Percentiles rank a stretch among this genome's conserved stretches.
phyloP scores from a whole-genome alignment of 53 echinoderm and acorn worm genomes.

The Stichopus horrens region DNA sequence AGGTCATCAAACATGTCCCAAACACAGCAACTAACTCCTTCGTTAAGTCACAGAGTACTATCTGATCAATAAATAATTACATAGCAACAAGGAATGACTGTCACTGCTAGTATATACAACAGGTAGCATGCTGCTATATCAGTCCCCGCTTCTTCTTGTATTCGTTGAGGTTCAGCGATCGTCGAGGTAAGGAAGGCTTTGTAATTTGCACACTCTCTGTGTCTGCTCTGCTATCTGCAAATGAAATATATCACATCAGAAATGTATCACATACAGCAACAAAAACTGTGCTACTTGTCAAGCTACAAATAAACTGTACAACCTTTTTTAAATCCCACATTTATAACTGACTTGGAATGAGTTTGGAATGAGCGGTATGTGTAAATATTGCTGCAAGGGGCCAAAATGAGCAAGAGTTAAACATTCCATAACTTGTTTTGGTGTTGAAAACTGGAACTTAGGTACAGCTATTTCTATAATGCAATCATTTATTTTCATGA shows the following conservation, averaged over 20 bases:
- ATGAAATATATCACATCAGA: neutral
- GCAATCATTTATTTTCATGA: no score
- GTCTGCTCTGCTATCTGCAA: constrained; percentile 69
- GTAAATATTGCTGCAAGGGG: no score
- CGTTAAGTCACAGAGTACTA: neutral
- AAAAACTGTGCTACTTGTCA: no score
- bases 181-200: constrained; percentile 63
- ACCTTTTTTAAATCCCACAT: no score
- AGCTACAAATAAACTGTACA: no score
- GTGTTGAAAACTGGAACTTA: no score
- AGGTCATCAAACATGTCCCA: neutral
- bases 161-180: constrained; percentile 89
- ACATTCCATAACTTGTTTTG: no score
- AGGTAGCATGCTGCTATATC: constrained; percentile 58
- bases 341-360: neutral
- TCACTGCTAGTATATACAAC: constrained; percentile 2
- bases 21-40: neutral
- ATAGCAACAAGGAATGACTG: constrained; percentile 20
- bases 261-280: neutral
- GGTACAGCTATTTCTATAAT: no score
- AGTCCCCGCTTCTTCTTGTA: constrained; percentile 98
- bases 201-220: constrained; percentile 53
- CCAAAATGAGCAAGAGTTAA: no score
- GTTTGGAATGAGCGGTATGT: no score
- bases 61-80: constrained; percentile 12